Conservation (phyloP, 2,888 invertebrate genomes). For the Habrosyne pyritoides region DNA sequence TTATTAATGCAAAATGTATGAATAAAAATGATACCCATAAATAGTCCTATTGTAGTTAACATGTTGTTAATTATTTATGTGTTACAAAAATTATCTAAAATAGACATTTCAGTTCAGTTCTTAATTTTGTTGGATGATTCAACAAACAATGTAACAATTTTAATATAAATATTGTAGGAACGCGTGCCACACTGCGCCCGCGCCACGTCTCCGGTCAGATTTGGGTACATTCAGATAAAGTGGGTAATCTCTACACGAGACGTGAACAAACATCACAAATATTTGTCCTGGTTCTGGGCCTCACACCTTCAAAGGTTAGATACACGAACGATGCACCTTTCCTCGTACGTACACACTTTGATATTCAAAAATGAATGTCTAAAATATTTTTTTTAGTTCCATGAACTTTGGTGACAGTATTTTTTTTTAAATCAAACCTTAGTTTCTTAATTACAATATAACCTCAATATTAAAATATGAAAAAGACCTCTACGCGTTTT, state of each 20-base stretch:
- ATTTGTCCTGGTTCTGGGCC: constrained; percentile 60
- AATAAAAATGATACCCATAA: no score
- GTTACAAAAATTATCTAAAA: no score
- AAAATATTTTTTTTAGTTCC: not conserved
- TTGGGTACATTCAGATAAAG: constrained; percentile 67
- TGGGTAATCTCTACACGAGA: constrained; percentile 63
- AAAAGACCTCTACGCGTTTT: no score
- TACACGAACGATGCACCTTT: constrained; percentile 27
- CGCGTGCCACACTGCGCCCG: constrained; percentile 8
- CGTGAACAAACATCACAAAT: constrained; percentile 64
- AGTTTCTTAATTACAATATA: no score
- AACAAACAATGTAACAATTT: not conserved
- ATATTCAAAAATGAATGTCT: constrained; percentile 8
- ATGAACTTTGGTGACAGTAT: not conserved
- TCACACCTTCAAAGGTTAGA: constrained; percentile 34
- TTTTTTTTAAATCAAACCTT: no score
- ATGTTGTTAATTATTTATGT: no score
- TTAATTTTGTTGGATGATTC: no score
- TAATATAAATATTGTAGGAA: not conserved
- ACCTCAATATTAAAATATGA: no score
- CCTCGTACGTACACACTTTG: constrained; percentile 11
- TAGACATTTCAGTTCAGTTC: no score
- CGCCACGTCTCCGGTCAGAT: constrained; percentile 54
- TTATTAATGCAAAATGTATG: no score
- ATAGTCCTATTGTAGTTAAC: no score